phyloP scores from a whole-genome alignment of 2,113 vertebrate species.

The Tragelaphus imberbis region DNA sequence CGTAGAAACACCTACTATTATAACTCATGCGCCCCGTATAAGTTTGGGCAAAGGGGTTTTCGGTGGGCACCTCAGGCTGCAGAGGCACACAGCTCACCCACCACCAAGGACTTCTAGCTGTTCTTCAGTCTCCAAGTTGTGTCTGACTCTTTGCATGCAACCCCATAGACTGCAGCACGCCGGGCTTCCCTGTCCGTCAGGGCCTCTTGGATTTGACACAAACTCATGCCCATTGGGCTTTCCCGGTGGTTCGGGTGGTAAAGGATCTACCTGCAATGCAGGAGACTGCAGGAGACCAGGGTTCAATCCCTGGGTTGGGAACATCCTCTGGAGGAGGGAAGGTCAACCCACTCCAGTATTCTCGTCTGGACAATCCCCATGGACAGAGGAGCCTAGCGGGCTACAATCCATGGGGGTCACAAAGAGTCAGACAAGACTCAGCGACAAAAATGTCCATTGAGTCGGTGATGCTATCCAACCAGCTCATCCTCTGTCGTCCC shows the following conservation, averaged over 20 bases:
- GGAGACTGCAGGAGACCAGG: not conserved
- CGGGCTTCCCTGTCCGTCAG: not conserved
- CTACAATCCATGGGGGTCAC: not conserved
- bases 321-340: not conserved
- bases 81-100: not conserved
- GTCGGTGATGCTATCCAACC: not conserved
- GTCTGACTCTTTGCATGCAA: fast-evolving
- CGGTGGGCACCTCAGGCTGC: not conserved
- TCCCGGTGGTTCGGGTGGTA: not conserved
- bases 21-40: too few relatives aligned
- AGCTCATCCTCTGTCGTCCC: not conserved
- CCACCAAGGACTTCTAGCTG: not conserved
- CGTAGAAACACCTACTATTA: too few relatives aligned
- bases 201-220: fast-evolving
- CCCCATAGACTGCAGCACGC: not conserved
- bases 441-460: not conserved
- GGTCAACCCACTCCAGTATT: not conserved
- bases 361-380: not conserved
- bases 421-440: not conserved
- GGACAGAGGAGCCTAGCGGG: not conserved
- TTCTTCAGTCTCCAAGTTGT: not conserved
- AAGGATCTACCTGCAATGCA: not conserved
- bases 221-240: not conserved
- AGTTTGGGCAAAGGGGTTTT: not conserved
- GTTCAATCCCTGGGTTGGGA: fast-evolving